phyloP scores from a whole-genome alignment of 64 coral and sea anemone species.

The Montipora foliosa region DNA sequence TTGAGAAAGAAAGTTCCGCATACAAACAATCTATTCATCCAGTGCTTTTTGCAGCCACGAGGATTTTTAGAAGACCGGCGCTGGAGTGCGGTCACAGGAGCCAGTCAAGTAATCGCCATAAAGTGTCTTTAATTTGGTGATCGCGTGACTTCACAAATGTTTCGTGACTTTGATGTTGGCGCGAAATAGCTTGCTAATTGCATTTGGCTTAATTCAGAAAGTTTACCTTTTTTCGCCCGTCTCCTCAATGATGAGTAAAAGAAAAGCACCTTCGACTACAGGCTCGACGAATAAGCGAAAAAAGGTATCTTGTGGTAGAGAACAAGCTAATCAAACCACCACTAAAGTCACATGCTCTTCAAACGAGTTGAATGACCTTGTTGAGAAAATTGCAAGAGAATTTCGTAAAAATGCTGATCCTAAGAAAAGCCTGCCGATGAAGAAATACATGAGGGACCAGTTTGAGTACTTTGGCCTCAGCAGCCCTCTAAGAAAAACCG shows the following conservation, averaged over 20 bases:
- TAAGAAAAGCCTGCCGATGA: conserved; percentile 60
- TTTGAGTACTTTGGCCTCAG: conserved; percentile 89
- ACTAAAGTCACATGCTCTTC: neutral
- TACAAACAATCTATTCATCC: conserved; percentile 48
- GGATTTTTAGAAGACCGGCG: conserved; percentile 1
- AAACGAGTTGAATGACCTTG: neutral
- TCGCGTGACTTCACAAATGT: conserved; percentile 19
- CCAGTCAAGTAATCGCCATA: neutral
- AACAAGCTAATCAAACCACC: neutral
- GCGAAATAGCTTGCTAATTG: neutral
- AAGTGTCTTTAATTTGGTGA: neutral
- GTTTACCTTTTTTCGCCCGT: neutral
- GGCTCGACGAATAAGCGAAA: neutral
- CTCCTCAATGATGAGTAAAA: conserved; percentile 4
- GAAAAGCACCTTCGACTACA: neutral
- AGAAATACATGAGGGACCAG: conserved; percentile 88
- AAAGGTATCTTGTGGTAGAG: neutral
- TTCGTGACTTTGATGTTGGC: neutral
- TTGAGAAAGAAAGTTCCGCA: conserved; percentile 9
- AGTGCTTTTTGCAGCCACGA: neutral
- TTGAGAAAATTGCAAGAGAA: conserved; percentile 43
- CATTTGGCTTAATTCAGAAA: neutral
- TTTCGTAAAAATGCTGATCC: conserved; percentile 70
- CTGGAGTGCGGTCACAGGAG: neutral
- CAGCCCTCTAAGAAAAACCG: conserved; percentile 61